Percentiles rank a stretch among this genome's conserved stretches.
phyloP scores from a whole-genome alignment of 2,888 invertebrate genomes.

The Plutella xylostella region DNA sequence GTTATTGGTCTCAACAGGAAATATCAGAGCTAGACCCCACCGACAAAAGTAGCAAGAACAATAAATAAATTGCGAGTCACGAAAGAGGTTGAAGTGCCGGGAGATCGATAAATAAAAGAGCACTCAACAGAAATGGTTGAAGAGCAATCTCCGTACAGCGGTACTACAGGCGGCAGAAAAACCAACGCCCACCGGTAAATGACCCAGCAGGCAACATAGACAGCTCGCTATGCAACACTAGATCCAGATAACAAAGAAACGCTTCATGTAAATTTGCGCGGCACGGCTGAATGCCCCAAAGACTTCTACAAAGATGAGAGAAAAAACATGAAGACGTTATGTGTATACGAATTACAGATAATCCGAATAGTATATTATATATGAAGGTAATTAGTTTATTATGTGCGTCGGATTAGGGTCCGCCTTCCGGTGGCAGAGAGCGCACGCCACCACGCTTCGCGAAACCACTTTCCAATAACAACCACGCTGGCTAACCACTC shows the following conservation, averaged over 20 bases:
- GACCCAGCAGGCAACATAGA: too few species aligned
- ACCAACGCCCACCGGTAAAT: neutral
- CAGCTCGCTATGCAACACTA: too few species aligned
- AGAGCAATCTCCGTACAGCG: constrained; percentile 7
- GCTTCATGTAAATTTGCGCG: too few species aligned
- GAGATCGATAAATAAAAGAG: constrained; percentile 8
- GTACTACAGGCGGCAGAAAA: constrained; percentile 2
- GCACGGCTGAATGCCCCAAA: too few species aligned
- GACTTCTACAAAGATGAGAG: too few species aligned
- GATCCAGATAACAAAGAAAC: too few species aligned
- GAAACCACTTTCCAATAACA: constrained; percentile 62
- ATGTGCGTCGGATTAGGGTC: constrained; percentile 27
- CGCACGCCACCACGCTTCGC: constrained; percentile 35
- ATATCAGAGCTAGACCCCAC: constrained; percentile 1
- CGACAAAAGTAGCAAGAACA: constrained; percentile 20
- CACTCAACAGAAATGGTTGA: constrained; percentile 2
- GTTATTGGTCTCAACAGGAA: neutral
- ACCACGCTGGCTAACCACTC: constrained; percentile 55
- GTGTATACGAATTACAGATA: too few species aligned
- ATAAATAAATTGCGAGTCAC: constrained; percentile 28
- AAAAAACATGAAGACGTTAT: too few species aligned
- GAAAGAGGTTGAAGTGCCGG: constrained; percentile 13
- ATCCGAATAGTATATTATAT: too few species aligned
- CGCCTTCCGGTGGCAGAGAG: constrained; percentile 31
- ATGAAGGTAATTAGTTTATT: constrained; percentile 22